These are phyloP conservation scores for Prietella phreatophila DNA, from an alignment of 2,113 vertebrate species.

Conservation along the genomic window DNA sequence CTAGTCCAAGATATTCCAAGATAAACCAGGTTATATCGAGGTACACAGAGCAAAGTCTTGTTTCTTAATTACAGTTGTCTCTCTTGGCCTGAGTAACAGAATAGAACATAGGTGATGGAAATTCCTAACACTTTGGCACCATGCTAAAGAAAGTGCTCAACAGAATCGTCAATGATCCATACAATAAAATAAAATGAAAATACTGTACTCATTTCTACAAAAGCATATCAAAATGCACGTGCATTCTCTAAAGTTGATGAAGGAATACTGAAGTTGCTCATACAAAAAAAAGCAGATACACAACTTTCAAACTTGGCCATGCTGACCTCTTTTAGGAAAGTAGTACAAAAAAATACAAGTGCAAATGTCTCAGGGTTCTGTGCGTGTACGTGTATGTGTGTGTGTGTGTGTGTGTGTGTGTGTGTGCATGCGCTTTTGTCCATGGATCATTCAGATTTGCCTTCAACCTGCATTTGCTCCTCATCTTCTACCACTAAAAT, in stretches of 20 bases:
- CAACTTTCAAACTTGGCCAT: constrained; percentile 6
- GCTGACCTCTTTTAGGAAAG: constrained; percentile 24
- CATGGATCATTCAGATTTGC: constrained; percentile 63
- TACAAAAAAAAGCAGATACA: constrained; percentile 44
- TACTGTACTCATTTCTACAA: constrained; percentile 36
- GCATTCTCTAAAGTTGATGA: constrained; percentile 17
- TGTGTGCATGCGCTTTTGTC: neutral
- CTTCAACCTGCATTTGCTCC: constrained; percentile 67
- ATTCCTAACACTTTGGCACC: constrained; percentile 37
- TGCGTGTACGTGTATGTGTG: constrained; percentile 3
- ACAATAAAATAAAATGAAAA: constrained; percentile 37
- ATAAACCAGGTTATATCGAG: neutral
- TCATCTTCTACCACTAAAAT: constrained; percentile 73
- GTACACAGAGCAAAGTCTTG: neutral
- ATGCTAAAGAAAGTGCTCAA: constrained; percentile 27
- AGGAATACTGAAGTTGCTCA: constrained; percentile 51
- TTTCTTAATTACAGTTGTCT: neutral
- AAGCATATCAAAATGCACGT: constrained; percentile 31
- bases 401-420: neutral
- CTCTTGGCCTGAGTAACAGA: neutral
- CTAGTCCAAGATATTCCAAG: constrained; percentile 3
- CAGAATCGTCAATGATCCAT: neutral
- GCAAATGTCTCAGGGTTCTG: constrained; percentile 31
- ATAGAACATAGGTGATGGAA: neutral
- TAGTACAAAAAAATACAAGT: constrained; percentile 33